These are phyloP conservation scores for Bergia sp. DNA, from an alignment of 92 coral and sea anemone species.

Conservation along the genomic window DNA sequence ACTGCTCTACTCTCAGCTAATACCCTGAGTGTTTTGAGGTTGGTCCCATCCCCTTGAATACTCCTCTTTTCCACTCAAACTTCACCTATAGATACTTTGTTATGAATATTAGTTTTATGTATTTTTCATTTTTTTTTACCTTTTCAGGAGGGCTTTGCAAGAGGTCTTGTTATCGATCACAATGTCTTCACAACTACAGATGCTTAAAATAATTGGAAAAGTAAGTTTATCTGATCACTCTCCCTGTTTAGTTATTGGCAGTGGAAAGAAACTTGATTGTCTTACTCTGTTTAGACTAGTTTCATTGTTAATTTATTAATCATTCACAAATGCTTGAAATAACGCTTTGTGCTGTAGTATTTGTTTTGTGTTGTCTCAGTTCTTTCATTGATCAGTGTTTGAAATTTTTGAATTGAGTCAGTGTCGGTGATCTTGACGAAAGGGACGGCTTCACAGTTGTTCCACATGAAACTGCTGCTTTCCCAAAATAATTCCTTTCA, in stretches of 20 bases:
- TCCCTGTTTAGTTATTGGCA: neutral
- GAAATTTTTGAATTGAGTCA: no score
- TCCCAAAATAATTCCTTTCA: no score
- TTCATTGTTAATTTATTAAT: neutral
- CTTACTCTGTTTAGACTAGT: neutral
- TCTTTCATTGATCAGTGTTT: no score
- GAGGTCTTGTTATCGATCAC: conserved; percentile 37
- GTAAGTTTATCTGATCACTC: neutral
- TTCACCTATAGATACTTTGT: neutral
- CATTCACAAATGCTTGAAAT: no score
- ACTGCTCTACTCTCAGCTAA: no score
- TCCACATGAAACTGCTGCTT: no score
- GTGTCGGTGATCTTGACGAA: no score
- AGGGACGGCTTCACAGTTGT: no score
- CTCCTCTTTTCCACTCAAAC: no score
- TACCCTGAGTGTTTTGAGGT: no score
- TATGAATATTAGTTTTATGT: neutral
- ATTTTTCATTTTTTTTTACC: neutral
- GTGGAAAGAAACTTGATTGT: neutral
- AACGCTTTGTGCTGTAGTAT: neutral
- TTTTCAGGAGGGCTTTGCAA: conserved; percentile 33
- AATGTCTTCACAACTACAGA: conserved; percentile 34
- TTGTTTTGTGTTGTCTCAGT: neutral
- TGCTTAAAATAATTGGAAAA: conserved; percentile 21
- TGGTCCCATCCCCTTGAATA: no score